Base-by-base conservation (phyloP, 2,113 vertebrate genomes). In the Hypocryptadius cinnamomeus region DNA sequence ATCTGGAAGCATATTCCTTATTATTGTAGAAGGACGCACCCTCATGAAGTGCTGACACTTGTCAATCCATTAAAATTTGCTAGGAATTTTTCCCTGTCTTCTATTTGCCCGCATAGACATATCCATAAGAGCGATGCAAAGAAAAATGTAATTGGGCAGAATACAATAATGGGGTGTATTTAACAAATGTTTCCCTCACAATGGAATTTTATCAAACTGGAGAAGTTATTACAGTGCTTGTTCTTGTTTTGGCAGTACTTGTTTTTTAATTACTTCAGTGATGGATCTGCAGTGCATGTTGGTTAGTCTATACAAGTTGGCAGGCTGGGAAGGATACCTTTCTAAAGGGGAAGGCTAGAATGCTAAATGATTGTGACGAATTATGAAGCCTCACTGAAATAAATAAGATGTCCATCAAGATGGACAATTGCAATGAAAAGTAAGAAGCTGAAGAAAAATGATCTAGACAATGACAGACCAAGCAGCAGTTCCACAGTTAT, bases 11-110 rank as follows among this genome's bases (percentile, higher is more conserved):
- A 31, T 42, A 57, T 68, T 92, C 24, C 48, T 33, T 66, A 27
- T 17, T 76, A 12, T n/a, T 64, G 13, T 47, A 59, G 31, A 45
- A 79, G 12, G 31, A 59, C 0, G 0, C 3, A 59, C 3, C 16
- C 5, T 24, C 14, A 79, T 39, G 47, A 7, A 42, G 2, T 24
- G 13, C 37, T 47, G 44, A 47, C 9, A 19, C 13, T 64, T 68
- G 15, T 23, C 10, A 40, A 40, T 33, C 20, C 12, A 42, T 45
- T 53, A 28, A 5, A 31, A 59, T 79, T 92, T 72, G 13, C 9
- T 42, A 39, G 37, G 15, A 65, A 39, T 61, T 65, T 69, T 21
- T 35, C 70, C 10, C 53, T 50, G 13, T 64, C 24, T 87, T 89
- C 65, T 57, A 11, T 74, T 72, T 65, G 18, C 23, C 31, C 51